A percentile compares a stretch with the other conserved stretches of the same genome.
phyloP scores from a whole-genome alignment of 2,797 vertebrate species.

The Schizopygopsis malacanthus region DNA sequence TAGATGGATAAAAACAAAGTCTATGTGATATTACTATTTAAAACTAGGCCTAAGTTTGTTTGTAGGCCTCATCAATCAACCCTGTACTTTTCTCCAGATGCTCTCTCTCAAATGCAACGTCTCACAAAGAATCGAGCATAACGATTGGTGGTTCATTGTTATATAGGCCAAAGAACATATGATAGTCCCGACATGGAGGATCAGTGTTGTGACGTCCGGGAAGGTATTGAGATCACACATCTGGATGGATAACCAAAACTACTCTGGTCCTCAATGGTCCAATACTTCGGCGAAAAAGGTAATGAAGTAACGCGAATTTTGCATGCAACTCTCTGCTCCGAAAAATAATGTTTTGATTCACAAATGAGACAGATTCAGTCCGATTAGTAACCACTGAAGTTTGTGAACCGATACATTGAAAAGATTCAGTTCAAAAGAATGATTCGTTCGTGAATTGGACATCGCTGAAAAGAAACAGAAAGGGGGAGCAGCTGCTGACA shows the following conservation, averaged over 20 bases:
- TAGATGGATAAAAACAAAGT: background rate
- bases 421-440: constrained; percentile 2
- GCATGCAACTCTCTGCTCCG: background rate
- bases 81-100: background rate
- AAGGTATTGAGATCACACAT: background rate
- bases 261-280: background rate
- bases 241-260: background rate
- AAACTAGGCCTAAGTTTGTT: background rate
- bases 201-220: background rate
- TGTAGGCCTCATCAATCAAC: background rate
- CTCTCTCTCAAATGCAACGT: background rate
- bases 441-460: constrained; percentile 19
- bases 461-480: constrained; percentile 43
- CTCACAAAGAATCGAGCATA: background rate
- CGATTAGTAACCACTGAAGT: background rate
- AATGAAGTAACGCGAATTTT: background rate
- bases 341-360: background rate
- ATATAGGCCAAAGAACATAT: background rate
- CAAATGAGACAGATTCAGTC: background rate
- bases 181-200: background rate
- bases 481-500: constrained; percentile 66
- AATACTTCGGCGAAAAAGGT: background rate
- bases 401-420: background rate
- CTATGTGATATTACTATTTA: background rate
- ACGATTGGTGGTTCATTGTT: background rate